Percentiles rank a stretch among this genome's conserved stretches.
Conservation (phyloP, 2,797 vertebrate genomes). For the Sebastiscus tertius region DNA sequence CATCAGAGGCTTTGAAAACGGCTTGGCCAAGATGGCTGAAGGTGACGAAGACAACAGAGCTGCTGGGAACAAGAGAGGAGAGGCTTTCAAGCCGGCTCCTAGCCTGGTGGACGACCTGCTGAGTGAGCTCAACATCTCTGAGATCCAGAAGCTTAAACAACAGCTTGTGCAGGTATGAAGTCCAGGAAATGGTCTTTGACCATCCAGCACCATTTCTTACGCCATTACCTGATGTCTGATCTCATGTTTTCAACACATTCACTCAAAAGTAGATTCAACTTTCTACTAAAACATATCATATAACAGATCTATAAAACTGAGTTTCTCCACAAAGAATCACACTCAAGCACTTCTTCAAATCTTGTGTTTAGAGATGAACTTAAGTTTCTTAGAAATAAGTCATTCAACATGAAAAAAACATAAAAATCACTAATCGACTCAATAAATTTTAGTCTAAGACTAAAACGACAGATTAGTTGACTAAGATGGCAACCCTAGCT, state of each 20-base stretch:
- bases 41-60: conserved; percentile 83
- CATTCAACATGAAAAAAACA: too few relatives aligned
- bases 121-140: conserved; percentile 97
- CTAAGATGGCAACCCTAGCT: rapidly evolving
- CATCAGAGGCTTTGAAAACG: conserved; percentile 90
- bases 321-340: too few relatives aligned
- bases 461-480: too few relatives aligned
- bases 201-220: neutral
- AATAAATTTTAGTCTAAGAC: too few relatives aligned
- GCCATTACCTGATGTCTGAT: neutral
- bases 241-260: neutral
- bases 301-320: too few relatives aligned
- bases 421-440: too few relatives aligned
- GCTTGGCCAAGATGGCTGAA: conserved; percentile 82
- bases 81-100: conserved; percentile 88
- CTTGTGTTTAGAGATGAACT: too few relatives aligned
- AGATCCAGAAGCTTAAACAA: conserved; percentile 99
- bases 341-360: too few relatives aligned
- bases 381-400: too few relatives aligned
- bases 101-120: conserved; percentile 97
- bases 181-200: neutral
- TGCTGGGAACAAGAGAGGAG: conserved; percentile 85
- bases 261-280: neutral
- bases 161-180: conserved; percentile 92
- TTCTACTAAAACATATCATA: neutral